Percentiles rank a stretch among this genome's conserved stretches.
Evolutionary conservation across 2,113 vertebrate genomes (phyloP).

Genomic region (Cyrtonyx montezumae): DNA sequence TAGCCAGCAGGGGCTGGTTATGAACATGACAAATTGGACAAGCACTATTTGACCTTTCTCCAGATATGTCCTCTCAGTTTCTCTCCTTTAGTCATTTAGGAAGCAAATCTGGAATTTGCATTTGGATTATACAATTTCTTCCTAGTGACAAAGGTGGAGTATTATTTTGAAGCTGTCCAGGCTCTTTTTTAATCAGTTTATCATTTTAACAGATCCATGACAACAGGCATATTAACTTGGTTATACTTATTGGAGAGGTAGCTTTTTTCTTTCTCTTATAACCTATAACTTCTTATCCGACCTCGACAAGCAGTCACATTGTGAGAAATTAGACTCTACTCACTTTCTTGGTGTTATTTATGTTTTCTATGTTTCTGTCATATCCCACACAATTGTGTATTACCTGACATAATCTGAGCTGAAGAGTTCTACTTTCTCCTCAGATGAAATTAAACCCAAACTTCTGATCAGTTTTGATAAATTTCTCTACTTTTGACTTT

Average conservation of each 20-base stretch:
- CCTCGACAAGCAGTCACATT: not conserved
- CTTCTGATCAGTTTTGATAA: not conserved
- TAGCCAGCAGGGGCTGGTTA: not conserved
- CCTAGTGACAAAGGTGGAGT: not conserved
- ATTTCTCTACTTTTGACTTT: not conserved
- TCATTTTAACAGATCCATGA: not conserved
- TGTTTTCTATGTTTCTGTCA: not conserved
- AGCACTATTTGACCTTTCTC: not conserved
- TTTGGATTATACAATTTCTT: not conserved
- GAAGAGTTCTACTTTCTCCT: not conserved
- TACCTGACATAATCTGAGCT: not conserved
- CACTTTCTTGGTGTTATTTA: not conserved
- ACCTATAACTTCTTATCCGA: not conserved
- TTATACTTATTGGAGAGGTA: not conserved
- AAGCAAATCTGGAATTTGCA: not conserved
- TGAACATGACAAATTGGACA: not conserved
- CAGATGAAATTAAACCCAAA: not conserved
- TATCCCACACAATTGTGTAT: not conserved
- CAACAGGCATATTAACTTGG: not conserved
- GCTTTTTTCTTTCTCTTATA: not conserved
- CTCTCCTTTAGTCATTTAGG: not conserved
- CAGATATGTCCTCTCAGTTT: not conserved
- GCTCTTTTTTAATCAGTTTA: not conserved
- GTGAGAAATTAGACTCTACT: not conserved
- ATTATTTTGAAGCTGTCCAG: not conserved